These are phyloP conservation scores for Dromas ardeola DNA, from an alignment of 2,113 vertebrate species.

Conservation along the genomic window DNA sequence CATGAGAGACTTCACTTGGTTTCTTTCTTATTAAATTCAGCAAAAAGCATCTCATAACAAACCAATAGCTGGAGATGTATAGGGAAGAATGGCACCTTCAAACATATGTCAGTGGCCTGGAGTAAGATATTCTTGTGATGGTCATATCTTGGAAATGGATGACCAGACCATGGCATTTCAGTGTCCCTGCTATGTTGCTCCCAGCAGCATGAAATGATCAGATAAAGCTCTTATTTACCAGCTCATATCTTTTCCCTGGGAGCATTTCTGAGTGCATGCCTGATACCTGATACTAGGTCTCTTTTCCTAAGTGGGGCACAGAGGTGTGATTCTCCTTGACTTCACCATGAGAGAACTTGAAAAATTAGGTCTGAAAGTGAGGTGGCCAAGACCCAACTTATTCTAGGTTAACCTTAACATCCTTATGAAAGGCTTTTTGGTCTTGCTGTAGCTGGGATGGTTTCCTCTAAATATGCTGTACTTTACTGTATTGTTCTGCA, in stretches of 20 bases:
- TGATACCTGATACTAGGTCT: neutral
- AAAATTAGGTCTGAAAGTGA: neutral
- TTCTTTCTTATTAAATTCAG: neutral
- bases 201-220: neutral
- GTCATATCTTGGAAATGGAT: neutral
- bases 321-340: neutral
- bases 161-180: neutral
- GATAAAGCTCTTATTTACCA: neutral
- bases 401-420: neutral
- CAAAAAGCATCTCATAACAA: neutral
- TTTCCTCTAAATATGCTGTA: neutral
- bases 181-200: neutral
- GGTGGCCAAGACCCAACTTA: neutral
- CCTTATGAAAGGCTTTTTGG: neutral
- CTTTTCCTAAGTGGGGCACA: neutral
- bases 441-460: neutral
- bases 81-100: neutral
- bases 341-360: neutral
- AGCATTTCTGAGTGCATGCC: neutral
- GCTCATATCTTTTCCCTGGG: neutral
- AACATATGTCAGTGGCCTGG: too few relatives aligned
- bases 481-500: neutral
- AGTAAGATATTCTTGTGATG: neutral
- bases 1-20: neutral
- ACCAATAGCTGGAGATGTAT: accelerated